These are phyloP conservation scores for Oceanodroma tethys DNA, from an alignment of 2,113 vertebrate genomes.

Conservation along the genomic window DNA sequence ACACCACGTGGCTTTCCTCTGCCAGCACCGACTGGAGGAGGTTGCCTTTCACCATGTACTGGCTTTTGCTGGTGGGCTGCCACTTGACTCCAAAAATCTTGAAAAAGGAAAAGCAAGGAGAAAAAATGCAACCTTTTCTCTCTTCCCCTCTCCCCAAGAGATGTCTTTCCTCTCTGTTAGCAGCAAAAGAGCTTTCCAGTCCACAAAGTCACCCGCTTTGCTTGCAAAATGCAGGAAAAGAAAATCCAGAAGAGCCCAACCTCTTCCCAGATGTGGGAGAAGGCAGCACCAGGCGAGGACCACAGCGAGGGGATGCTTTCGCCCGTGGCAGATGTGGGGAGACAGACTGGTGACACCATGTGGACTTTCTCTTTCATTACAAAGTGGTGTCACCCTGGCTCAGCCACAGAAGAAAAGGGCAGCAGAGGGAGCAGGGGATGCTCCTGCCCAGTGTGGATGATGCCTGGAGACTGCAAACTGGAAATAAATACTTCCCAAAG, in stretches of 20 bases:
- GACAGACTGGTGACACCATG: background rate
- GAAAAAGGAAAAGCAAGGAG: background rate
- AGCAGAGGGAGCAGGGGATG: background rate
- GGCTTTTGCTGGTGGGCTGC: constrained; percentile 56
- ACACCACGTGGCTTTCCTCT: constrained; percentile 57
- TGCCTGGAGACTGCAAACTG: background rate
- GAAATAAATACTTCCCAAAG: background rate
- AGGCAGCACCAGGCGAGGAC: background rate
- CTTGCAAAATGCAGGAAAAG: background rate
- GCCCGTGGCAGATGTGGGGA: rapidly evolving
- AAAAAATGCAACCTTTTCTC: background rate
- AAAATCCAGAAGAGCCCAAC: background rate
- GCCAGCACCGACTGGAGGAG: constrained; percentile 27
- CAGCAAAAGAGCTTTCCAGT: background rate
- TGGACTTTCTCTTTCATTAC: background rate
- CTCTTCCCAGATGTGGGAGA: background rate
- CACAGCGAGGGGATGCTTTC: rapidly evolving
- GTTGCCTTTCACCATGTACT: constrained; percentile 1
- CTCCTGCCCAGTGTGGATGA: background rate
- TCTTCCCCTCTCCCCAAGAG: background rate
- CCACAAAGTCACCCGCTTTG: rapidly evolving
- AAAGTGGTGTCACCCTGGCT: background rate
- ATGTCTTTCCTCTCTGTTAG: background rate
- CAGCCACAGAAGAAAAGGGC: background rate
- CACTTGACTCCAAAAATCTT: constrained; percentile 62